Conservation (phyloP, 2,797 vertebrate genomes). For the Cygnus olor region DNA sequence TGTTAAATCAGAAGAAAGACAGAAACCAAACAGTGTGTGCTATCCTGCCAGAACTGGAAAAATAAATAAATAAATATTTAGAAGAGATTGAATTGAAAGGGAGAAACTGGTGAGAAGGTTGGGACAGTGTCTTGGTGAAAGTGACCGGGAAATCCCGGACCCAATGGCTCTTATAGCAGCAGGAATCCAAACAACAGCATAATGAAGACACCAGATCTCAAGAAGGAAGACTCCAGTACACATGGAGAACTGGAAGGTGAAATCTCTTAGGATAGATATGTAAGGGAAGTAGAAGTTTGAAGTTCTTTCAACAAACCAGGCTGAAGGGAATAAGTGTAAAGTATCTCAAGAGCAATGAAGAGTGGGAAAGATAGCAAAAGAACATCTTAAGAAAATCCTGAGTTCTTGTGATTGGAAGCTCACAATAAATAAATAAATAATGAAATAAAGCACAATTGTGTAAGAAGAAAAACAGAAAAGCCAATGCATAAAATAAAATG, state of each 20-base stretch:
- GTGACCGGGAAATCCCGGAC: neutral
- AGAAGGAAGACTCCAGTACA: neutral
- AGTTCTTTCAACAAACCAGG: neutral
- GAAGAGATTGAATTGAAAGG: neutral
- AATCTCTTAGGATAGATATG: neutral
- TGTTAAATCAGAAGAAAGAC: constrained; percentile 3
- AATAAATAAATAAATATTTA: neutral
- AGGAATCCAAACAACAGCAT: neutral
- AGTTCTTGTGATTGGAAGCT: neutral
- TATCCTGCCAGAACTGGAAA: neutral
- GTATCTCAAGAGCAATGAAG: neutral
- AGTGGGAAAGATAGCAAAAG: neutral
- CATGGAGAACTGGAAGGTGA: neutral
- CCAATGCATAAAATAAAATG: neutral
- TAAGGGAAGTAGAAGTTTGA: neutral
- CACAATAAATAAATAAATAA: neutral
- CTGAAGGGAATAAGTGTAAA: neutral
- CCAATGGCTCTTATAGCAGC: neutral
- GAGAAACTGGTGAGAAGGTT: neutral
- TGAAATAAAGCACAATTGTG: neutral
- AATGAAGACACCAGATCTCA: neutral
- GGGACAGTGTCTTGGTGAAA: neutral
- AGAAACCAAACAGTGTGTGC: neutral
- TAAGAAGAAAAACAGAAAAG: neutral
- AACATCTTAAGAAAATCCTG: neutral